Evolutionary conservation across 2,113 vertebrate species (phyloP).

Genomic region (Hiodon alosoides): DNA sequence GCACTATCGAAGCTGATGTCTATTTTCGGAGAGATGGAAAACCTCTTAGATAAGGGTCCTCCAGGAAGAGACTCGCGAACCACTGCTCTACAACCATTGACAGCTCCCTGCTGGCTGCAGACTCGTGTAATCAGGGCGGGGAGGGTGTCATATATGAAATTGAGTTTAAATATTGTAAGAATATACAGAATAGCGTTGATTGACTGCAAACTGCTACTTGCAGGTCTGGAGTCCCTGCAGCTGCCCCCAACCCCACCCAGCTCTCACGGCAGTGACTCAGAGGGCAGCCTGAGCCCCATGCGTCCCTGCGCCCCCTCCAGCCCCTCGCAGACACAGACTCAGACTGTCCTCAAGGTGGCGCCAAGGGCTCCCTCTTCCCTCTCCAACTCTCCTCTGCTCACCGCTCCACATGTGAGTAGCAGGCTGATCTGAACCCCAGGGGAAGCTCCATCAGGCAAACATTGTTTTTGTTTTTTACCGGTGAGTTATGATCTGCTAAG

Average conservation of each 20-base stretch:
- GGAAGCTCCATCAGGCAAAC: too few species aligned
- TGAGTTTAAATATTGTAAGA: too few species aligned
- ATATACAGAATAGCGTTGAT: background rate
- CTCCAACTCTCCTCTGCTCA: conserved; percentile 91
- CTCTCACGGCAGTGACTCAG: conserved; percentile 90
- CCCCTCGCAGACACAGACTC: conserved; percentile 63
- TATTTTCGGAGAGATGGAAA: too few species aligned
- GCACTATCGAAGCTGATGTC: too few species aligned
- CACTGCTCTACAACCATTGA: too few species aligned
- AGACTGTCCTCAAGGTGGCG: conserved; percentile 63
- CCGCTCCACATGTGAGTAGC: conserved; percentile 80
- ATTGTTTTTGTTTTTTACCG: background rate
- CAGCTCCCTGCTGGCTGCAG: too few species aligned
- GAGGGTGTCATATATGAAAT: too few species aligned
- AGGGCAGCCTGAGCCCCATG: conserved; percentile 87
- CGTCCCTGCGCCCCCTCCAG: conserved; percentile 78
- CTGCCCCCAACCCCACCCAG: conserved; percentile 95
- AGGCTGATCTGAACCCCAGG: background rate
- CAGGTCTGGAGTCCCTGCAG: conserved; percentile 76
- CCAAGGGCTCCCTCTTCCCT: conserved; percentile 72
- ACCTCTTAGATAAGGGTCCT: too few species aligned
- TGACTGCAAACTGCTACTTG: background rate
- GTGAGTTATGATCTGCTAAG: background rate
- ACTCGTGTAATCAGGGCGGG: too few species aligned
- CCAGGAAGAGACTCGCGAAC: too few species aligned